Percentiles rank a stretch among this genome's conserved stretches.
Conservation (phyloP, 1,140 invertebrate species). For the Solenopsis invicta region DNA sequence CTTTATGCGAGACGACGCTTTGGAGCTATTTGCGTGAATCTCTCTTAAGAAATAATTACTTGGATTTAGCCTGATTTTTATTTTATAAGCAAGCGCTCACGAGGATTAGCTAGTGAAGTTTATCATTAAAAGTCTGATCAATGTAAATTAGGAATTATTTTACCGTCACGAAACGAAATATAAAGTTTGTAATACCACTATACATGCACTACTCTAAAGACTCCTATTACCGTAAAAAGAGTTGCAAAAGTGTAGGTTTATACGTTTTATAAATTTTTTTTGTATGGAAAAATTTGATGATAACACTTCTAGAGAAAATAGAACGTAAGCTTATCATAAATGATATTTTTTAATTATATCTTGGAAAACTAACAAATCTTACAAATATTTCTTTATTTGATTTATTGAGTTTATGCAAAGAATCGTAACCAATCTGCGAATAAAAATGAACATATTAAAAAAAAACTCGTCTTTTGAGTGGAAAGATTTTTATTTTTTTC, state of each 20-base stretch:
- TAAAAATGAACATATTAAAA: constrained; percentile 21
- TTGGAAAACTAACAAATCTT: neutral
- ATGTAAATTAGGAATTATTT: constrained; percentile 27
- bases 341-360: neutral
- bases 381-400: neutral
- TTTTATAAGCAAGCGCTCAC: neutral
- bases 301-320: constrained; percentile 12
- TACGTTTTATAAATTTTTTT: neutral
- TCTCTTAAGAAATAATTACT: neutral
- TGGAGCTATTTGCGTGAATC: neutral
- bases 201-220: neutral
- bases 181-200: neutral
- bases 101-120: neutral
- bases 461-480: neutral
- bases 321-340: neutral
- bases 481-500: constrained; percentile 1
- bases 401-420: neutral
- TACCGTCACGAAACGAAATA: neutral
- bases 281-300: neutral
- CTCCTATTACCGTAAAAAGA: neutral
- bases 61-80: neutral
- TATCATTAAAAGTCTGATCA: constrained; percentile 7
- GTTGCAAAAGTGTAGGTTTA: constrained; percentile 5
- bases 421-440: neutral
- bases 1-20: neutral